Conservation (phyloP, 2,888 invertebrate genomes). For the Conomelus anceps region DNA sequence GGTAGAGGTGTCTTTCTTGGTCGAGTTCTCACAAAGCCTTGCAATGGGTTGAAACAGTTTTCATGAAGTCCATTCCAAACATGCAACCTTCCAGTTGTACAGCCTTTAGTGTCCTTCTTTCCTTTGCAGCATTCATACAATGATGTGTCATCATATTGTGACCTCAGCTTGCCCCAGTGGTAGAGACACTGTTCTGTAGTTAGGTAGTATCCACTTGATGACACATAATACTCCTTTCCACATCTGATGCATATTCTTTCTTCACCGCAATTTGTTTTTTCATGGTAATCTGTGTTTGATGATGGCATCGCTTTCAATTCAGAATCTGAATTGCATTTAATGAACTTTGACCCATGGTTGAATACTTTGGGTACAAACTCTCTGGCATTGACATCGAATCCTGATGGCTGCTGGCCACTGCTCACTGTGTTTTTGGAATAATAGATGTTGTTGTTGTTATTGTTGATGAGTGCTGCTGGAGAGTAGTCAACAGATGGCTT, state of each 20-base stretch:
- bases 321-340: background rate
- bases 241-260: slow-evolving; percentile 60
- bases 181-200: slow-evolving; percentile 70
- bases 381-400: slow-evolving; percentile 58
- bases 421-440: slow-evolving; percentile 43
- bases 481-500: slow-evolving; percentile 39
- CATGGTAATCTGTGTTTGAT: background rate
- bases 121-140: slow-evolving; percentile 59
- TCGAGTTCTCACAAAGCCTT: slow-evolving; percentile 57
- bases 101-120: slow-evolving; percentile 52
- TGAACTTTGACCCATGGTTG: background rate
- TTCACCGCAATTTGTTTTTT: slow-evolving; percentile 16
- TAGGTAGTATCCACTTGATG: slow-evolving; percentile 62
- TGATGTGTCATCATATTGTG: slow-evolving; percentile 35
- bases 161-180: slow-evolving; percentile 80
- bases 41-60: slow-evolving; percentile 62
- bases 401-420: slow-evolving; percentile 6
- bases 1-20: slow-evolving; percentile 44
- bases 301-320: background rate
- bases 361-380: slow-evolving; percentile 53
- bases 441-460: slow-evolving; percentile 17
- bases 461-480: background rate
- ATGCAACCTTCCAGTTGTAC: slow-evolving; percentile 57
- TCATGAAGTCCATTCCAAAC: slow-evolving; percentile 68
- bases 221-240: slow-evolving; percentile 61